Evolutionary conservation across 2,113 vertebrate genomes (phyloP), one percentile per base, ranked within the genome.

Genomic region (Hippocampus zosterae): DNA sequence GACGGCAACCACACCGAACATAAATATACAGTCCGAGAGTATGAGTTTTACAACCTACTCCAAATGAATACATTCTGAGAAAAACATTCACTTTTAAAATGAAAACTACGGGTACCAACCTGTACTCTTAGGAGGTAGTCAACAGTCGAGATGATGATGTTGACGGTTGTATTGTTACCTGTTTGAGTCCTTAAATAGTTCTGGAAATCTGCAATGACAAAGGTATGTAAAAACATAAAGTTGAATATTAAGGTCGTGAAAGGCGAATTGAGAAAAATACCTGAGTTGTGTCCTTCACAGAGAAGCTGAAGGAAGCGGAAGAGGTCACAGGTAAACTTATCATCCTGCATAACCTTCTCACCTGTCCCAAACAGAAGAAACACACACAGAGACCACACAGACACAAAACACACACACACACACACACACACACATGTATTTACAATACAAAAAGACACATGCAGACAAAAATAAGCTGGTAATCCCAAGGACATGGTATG

Each of bases 161-260:
- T 98, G 44, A 98, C 96, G 0, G 96, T 98, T 1, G 94, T 98
- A 78, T 98, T 98, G 88, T 98, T 98, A 72, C 96, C 96, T 0
- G 95, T 98, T 87, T 98, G 96, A 25, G 96, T 98, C 87, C 96
- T 93, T 85, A 98, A 86, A 75, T 98, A 98, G 91, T 98, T 97
- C 82, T 98, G 96, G 88, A 98, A 98, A 91, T 98, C 96, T 98
- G 72, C 81, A 79, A 81, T 3, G 71, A 8, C 21, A 59, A 37
- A 56, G 52, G 2, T 23, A 8, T 21, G 19, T 7, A 33, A 19
- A 52, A 37, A 37, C 33, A 37, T 37, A 37, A 5, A 37, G 1
- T 37, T 37, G 33, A 37, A 37, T 37, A 37, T 7, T 5, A 37
- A 37, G 33, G 33, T 37, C 33, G 33, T 37, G 5, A 37, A 37